These are phyloP conservation scores for Pipa parva DNA, from an alignment of 2,113 vertebrate genomes.

Conservation along the genomic window DNA sequence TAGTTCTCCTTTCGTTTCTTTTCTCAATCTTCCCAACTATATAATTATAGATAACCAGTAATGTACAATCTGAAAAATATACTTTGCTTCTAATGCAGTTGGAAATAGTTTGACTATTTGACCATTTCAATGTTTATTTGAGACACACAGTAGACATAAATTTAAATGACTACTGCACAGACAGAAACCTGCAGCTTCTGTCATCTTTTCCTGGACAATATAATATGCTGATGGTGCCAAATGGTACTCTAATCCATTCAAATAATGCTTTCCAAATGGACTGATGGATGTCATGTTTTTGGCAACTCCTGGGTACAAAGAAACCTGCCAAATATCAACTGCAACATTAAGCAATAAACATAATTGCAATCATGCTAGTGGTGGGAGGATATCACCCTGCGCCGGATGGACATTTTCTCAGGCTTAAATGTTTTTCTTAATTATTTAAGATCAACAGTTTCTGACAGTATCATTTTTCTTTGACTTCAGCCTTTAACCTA, in stretches of 20 bases:
- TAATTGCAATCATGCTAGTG: conserved; percentile 30
- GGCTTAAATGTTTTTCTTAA: conserved; percentile 42
- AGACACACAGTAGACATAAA: conserved; percentile 6
- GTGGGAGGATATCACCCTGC: conserved; percentile 31
- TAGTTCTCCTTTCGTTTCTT: too few relatives aligned
- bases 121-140: neutral
- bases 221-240: conserved; percentile 33
- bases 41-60: too few relatives aligned
- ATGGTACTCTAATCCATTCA: conserved; percentile 32
- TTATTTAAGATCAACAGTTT: conserved; percentile 35
- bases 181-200: conserved; percentile 8
- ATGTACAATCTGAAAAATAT: too few relatives aligned
- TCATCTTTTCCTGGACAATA: conserved; percentile 24
- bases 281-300: conserved; percentile 34
- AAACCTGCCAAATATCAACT: conserved; percentile 30
- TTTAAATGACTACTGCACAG: conserved; percentile 6
- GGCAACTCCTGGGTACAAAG: conserved; percentile 11
- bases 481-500: neutral
- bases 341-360: conserved; percentile 40
- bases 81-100: too few relatives aligned
- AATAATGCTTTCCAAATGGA: conserved; percentile 38
- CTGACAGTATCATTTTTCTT: conserved; percentile 31
- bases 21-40: too few relatives aligned
- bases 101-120: neutral
- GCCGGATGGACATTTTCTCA: conserved; percentile 30